phyloP scores from a whole-genome alignment of 2,797 vertebrate species.

The Lutjanus argentimaculatus region DNA sequence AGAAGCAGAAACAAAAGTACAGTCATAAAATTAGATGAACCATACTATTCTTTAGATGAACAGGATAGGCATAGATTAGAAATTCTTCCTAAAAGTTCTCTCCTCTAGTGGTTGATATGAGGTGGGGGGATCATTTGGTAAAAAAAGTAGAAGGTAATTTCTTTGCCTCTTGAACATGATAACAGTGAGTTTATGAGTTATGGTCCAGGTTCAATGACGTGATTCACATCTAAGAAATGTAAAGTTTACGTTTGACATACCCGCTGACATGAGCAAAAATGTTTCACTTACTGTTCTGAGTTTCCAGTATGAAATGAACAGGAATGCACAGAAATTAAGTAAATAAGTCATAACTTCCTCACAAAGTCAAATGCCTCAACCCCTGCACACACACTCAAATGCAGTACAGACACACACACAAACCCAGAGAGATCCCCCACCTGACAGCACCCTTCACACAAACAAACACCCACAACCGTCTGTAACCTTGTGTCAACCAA shows the following conservation, averaged over 20 bases:
- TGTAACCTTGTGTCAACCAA: conserved; percentile 19
- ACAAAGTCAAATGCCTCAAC: conserved; percentile 25
- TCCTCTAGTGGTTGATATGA: background rate
- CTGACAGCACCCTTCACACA: conserved; percentile 16
- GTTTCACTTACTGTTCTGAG: conserved; percentile 1
- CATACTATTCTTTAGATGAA: too few species aligned
- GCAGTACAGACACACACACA: conserved; percentile 21
- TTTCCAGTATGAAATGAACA: conserved; percentile 39
- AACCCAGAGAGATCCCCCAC: background rate
- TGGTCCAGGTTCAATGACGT: background rate
- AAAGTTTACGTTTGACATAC: background rate
- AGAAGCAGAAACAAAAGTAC: background rate
- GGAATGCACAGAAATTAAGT: conserved; percentile 58
- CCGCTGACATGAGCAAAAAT: background rate
- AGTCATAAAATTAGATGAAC: background rate
- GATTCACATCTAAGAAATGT: conserved; percentile 10
- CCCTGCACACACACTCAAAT: conserved; percentile 1
- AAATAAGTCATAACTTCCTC: conserved; percentile 18
- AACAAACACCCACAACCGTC: conserved; percentile 37
- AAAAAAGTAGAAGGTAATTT: conserved; percentile 1
- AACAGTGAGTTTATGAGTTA: background rate
- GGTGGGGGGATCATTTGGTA: background rate
- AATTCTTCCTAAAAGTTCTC: background rate
- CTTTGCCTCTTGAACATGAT: background rate
- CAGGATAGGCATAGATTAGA: background rate